These are phyloP conservation scores for Caenorhabditis angaria DNA, from an alignment of 2,888 invertebrate genomes.

Conservation along the genomic window DNA sequence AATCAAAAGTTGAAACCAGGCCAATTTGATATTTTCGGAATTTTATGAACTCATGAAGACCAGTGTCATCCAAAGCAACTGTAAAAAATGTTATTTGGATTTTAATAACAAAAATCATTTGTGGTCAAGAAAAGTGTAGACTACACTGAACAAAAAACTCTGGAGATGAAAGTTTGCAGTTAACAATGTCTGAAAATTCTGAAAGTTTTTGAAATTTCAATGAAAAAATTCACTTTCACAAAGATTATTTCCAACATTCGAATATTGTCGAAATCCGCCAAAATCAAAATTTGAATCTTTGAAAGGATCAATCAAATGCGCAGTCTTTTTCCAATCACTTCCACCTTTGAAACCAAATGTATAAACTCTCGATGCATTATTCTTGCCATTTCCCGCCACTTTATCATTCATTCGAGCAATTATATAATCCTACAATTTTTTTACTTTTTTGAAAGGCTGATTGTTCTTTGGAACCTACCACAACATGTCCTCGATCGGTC, in stretches of 20 bases:
- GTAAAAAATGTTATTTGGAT: slow-evolving; percentile 5
- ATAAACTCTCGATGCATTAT: slow-evolving; percentile 16
- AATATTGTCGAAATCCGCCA: slow-evolving; percentile 16
- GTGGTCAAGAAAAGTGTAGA: background rate
- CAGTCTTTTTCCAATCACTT: slow-evolving; percentile 29
- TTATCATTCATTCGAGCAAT: slow-evolving; percentile 35
- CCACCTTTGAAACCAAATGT: slow-evolving; percentile 22
- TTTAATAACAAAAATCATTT: too few species aligned
- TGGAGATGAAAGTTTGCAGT: background rate
- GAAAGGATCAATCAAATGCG: slow-evolving; percentile 40
- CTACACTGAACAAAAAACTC: background rate
- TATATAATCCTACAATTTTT: slow-evolving; percentile 33
- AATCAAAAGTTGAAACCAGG: slow-evolving; percentile 36
- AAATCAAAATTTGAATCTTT: slow-evolving; percentile 10
- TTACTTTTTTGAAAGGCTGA: too few species aligned
- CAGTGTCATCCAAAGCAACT: slow-evolving; percentile 29
- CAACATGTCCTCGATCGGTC: slow-evolving; percentile 38
- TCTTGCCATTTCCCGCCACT: slow-evolving; percentile 34
- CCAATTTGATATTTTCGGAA: slow-evolving; percentile 35
- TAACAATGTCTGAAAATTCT: too few species aligned
- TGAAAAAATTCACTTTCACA: slow-evolving; percentile 23
- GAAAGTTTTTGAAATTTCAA: background rate
- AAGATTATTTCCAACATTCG: slow-evolving; percentile 13
- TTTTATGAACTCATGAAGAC: slow-evolving; percentile 27
- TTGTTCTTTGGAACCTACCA: slow-evolving; percentile 30